A percentile compares a stretch with the other conserved stretches of the same genome.
Conservation (phyloP, 1,140 invertebrate genomes). For the Mercenaria mercenaria region DNA sequence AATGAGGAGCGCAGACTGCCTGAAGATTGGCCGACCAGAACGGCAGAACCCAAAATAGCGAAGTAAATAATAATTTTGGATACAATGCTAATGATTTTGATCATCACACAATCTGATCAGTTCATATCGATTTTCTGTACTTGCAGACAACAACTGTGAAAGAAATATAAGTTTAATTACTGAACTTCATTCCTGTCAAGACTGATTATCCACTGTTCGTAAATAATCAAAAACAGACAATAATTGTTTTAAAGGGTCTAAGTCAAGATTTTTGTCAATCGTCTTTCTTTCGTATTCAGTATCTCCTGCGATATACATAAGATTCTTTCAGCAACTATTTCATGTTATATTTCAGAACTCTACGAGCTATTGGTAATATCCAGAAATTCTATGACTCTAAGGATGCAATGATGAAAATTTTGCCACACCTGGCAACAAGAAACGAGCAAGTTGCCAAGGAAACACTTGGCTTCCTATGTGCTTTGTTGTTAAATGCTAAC, state of each 20-base stretch:
- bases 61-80: too few species aligned
- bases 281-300: too few species aligned
- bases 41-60: conserved; percentile 78
- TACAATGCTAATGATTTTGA: too few species aligned
- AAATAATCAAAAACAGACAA: too few species aligned
- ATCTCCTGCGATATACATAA: too few species aligned
- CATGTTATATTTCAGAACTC: conserved; percentile 20
- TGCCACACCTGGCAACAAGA: conserved; percentile 84
- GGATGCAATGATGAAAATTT: conserved; percentile 82
- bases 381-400: conserved; percentile 83
- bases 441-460: conserved; percentile 85
- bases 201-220: too few species aligned
- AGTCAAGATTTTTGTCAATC: too few species aligned
- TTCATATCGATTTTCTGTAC: background rate
- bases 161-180: too few species aligned
- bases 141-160: background rate
- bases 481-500: conserved; percentile 86
- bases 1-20: conserved; percentile 85
- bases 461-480: conserved; percentile 84
- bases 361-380: conserved; percentile 79
- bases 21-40: conserved; percentile 84
- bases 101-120: background rate
- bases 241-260: too few species aligned
- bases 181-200: too few species aligned
- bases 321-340: too few species aligned